phyloP scores from a whole-genome alignment of 2,113 vertebrate genomes.

The Halcyon malimbica region DNA sequence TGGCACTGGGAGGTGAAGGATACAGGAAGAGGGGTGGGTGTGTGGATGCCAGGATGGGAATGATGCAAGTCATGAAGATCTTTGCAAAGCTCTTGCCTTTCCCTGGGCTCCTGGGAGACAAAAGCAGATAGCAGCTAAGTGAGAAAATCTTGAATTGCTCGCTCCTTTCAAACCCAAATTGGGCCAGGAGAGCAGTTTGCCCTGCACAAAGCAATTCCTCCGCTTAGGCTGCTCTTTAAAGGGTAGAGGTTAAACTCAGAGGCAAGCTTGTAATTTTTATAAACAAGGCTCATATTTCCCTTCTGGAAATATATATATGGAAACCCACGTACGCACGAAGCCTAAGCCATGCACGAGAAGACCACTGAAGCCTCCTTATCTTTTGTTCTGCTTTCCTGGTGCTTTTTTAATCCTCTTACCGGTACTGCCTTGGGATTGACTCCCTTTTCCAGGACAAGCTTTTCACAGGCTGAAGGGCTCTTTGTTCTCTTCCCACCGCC shows the following conservation, averaged over 20 bases:
- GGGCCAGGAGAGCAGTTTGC: slow-evolving; percentile 3
- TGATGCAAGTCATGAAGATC: background rate
- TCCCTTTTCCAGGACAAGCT: slow-evolving; percentile 64
- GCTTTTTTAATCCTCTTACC: slow-evolving; percentile 43
- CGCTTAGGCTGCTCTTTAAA: slow-evolving; percentile 41
- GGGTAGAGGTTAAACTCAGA: slow-evolving; percentile 33
- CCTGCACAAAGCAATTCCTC: slow-evolving; percentile 7
- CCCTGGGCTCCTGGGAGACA: background rate
- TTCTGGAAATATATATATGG: slow-evolving; percentile 52
- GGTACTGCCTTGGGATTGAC: slow-evolving; percentile 55
- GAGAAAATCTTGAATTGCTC: slow-evolving; percentile 41
- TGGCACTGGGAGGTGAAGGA: background rate
- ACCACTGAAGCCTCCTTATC: background rate
- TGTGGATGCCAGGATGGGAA: background rate
- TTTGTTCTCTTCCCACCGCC: slow-evolving; percentile 63
- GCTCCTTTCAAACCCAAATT: background rate
- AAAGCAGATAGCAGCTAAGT: slow-evolving; percentile 12
- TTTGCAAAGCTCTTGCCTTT: background rate
- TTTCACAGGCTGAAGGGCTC: slow-evolving; percentile 42
- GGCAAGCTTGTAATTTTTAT: slow-evolving; percentile 69
- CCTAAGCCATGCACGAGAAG: background rate
- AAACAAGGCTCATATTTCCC: slow-evolving; percentile 59
- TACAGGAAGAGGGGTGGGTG: background rate
- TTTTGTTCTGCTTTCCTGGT: slow-evolving; percentile 39
- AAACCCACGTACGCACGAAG: background rate